phyloP scores from a whole-genome alignment of 1,140 invertebrate genomes.

The Linepithema humile region DNA sequence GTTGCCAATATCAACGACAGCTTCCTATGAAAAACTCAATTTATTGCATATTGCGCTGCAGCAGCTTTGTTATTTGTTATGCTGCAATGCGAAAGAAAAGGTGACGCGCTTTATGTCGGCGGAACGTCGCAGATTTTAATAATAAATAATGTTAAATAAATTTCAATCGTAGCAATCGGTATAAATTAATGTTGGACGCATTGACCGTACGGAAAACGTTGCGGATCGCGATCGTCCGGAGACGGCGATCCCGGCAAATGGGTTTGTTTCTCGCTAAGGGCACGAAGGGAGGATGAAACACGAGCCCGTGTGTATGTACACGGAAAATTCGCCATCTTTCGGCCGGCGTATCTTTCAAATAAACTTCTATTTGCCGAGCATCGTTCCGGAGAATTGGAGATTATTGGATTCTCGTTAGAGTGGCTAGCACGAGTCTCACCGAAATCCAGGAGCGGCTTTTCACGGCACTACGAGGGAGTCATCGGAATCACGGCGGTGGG shows the following conservation, averaged over 20 bases:
- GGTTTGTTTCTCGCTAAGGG: not conserved
- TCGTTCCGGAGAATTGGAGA: conserved; percentile 77
- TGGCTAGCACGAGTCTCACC: conserved; percentile 59
- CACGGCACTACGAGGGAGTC: conserved; percentile 28
- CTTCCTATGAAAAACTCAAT: not conserved
- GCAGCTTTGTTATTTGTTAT: too few relatives aligned
- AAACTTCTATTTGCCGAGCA: conserved; percentile 78
- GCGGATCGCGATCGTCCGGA: not conserved
- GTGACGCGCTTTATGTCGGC: too few relatives aligned
- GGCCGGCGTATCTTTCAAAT: conserved; percentile 71
- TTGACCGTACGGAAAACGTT: not conserved
- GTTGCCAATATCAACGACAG: not conserved
- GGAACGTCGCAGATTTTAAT: not conserved
- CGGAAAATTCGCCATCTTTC: conserved; percentile 52
- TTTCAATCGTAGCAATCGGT: not conserved
- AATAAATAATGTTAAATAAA: not conserved
- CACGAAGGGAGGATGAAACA: not conserved
- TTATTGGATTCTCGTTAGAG: conserved; percentile 81
- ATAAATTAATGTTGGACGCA: not conserved
- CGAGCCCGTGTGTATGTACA: conserved; percentile 32
- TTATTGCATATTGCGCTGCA: not conserved
- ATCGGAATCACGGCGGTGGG: conserved; percentile 38
- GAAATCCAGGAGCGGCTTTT: conserved; percentile 68
- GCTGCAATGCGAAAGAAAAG: not conserved
- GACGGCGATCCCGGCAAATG: not conserved